A percentile compares a stretch with the other conserved stretches of the same genome.
These are phyloP conservation scores for Tipula lateralis DNA, from an alignment of 2,888 invertebrate species.

Conservation along the genomic window DNA sequence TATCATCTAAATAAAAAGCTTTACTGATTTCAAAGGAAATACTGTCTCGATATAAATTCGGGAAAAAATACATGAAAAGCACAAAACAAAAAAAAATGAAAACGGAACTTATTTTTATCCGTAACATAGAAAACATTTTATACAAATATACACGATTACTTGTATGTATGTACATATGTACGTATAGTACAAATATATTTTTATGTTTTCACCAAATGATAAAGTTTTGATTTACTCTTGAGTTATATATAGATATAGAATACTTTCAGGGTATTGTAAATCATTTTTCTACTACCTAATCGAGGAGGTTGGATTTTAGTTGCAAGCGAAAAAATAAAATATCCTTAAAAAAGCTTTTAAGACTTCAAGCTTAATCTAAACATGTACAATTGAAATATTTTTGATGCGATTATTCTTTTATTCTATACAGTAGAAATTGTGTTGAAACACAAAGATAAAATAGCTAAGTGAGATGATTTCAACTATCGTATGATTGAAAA, in stretches of 20 bases:
- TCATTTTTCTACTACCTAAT: not conserved
- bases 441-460: not conserved
- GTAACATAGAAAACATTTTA: not conserved
- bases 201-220: not conserved
- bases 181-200: not conserved
- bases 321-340: not conserved
- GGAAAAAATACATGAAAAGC: not conserved
- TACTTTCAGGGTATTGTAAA: not conserved
- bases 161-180: not conserved
- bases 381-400: not conserved
- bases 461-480: not conserved
- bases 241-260: not conserved
- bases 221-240: constrained; percentile 5
- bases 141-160: not conserved
- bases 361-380: not conserved
- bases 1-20: not conserved
- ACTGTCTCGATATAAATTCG: not conserved
- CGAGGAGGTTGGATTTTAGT: not conserved
- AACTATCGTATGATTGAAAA: too few relatives aligned
- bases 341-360: not conserved
- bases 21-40: not conserved
- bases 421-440: not conserved
- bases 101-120: not conserved
- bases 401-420: not conserved
- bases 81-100: not conserved